Conservation (phyloP, 2,113 vertebrate genomes). For the Pungitius pungitius region DNA sequence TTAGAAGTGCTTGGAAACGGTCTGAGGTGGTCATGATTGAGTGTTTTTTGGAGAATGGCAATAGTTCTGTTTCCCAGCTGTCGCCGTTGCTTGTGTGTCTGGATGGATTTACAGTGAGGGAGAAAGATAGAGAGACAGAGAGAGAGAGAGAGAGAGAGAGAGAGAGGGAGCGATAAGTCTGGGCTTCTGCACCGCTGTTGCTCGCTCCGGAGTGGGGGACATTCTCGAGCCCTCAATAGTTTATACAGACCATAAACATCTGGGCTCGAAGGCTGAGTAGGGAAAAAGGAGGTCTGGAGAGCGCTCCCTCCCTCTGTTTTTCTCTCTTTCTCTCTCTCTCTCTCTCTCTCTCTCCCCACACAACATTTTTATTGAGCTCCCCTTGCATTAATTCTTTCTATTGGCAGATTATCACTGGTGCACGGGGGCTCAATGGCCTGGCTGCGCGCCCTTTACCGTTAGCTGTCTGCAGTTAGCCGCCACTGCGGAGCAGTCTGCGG, state of each 20-base stretch:
- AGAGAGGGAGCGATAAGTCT: constrained; percentile 73
- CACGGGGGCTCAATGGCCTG: constrained; percentile 69
- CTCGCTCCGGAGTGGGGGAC: constrained; percentile 74
- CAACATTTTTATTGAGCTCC: constrained; percentile 77
- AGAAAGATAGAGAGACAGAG: constrained; percentile 46
- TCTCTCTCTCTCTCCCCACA: constrained; percentile 62
- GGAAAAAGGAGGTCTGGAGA: constrained; percentile 75
- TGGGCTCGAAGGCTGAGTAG: constrained; percentile 77
- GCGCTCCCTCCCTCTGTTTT: constrained; percentile 30
- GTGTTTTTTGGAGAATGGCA: constrained; percentile 67
- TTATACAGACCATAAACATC: constrained; percentile 85
- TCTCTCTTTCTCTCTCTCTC: constrained; percentile 52
- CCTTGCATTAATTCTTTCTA: constrained; percentile 75
- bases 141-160: constrained; percentile 46
- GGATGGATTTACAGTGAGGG: constrained; percentile 75
- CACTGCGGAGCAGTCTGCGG: constrained; percentile 58
- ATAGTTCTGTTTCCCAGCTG: constrained; percentile 77
- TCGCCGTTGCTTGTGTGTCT: constrained; percentile 69
- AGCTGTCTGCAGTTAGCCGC: constrained; percentile 65
- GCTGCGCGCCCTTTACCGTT: constrained; percentile 63
- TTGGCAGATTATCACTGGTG: constrained; percentile 81
- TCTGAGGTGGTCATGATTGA: constrained; percentile 70
- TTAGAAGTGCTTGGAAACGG: constrained; percentile 56
- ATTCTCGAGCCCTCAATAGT: constrained; percentile 80
- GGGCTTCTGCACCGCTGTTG: constrained; percentile 70